phyloP scores from a whole-genome alignment of 2,113 vertebrate species.

The Sebastes schlegelii region DNA sequence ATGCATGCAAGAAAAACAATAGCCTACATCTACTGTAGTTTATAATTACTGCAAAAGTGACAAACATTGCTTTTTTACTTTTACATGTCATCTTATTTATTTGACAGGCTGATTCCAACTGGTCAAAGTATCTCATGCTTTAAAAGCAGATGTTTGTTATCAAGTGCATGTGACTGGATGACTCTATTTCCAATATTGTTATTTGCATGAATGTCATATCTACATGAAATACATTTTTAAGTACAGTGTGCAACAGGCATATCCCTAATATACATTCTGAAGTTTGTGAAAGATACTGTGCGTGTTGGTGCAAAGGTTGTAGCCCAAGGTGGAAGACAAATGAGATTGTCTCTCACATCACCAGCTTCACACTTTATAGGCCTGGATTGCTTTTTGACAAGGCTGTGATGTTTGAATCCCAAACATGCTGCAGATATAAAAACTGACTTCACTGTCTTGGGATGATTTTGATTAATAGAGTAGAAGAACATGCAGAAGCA shows the following conservation, averaged over 20 bases:
- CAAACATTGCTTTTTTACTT: not conserved
- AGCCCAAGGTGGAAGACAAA: slow-evolving; percentile 53
- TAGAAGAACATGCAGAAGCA: not conserved
- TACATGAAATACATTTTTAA: slow-evolving; percentile 10
- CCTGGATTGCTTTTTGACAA: slow-evolving; percentile 30
- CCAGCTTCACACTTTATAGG: slow-evolving; percentile 20
- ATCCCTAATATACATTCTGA: slow-evolving; percentile 15
- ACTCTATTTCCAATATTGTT: not conserved
- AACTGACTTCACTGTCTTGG: not conserved
- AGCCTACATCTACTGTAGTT: not conserved
- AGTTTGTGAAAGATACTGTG: slow-evolving; percentile 33
- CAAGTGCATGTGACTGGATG: slow-evolving; percentile 1
- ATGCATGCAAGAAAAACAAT: not conserved
- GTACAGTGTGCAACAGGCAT: slow-evolving; percentile 7
- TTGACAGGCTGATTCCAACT: not conserved
- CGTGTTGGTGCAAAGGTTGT: slow-evolving; percentile 62
- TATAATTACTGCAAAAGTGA: not conserved
- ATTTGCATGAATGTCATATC: slow-evolving; percentile 5
- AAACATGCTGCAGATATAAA: not conserved
- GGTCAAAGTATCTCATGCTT: not conserved
- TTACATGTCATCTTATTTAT: not conserved
- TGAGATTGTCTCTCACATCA: slow-evolving; percentile 49
- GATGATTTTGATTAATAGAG: not conserved
- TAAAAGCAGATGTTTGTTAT: slow-evolving; percentile 8
- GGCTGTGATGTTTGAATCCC: slow-evolving; percentile 13